A percentile compares a stretch with the other conserved stretches of the same genome.
These are phyloP conservation scores for Ennomos erosarius DNA, from an alignment of 2,888 invertebrate species.

Conservation along the genomic window DNA sequence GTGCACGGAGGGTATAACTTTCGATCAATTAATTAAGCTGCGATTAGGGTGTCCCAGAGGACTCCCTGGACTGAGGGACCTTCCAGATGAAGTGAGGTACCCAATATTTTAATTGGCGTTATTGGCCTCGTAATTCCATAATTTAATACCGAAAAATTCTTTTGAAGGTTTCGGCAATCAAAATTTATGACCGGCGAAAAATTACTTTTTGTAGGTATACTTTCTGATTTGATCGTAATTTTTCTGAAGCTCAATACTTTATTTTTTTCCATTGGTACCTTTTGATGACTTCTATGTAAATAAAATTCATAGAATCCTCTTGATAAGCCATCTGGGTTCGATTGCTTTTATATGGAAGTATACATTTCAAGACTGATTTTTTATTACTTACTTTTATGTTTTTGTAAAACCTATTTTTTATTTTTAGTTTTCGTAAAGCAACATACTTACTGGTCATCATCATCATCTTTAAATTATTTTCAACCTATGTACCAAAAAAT, in stretches of 20 bases:
- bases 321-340: too few species aligned
- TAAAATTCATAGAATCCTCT: too few species aligned
- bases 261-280: too few species aligned
- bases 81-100: constrained; percentile 59
- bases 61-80: constrained; percentile 39
- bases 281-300: too few species aligned
- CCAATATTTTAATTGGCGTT: constrained; percentile 74
- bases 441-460: too few species aligned
- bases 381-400: too few species aligned
- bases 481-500: too few species aligned
- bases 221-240: constrained; percentile 25
- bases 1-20: constrained; percentile 79
- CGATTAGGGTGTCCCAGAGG: constrained; percentile 74
- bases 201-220: constrained; percentile 17
- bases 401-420: too few species aligned
- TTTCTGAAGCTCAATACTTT: constrained; percentile 5
- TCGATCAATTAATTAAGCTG: constrained; percentile 83
- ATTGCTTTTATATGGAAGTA: too few species aligned
- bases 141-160: constrained; percentile 48
- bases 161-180: constrained; percentile 13
- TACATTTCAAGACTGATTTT: too few species aligned
- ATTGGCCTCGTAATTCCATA: constrained; percentile 66
- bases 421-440: too few species aligned
- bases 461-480: too few species aligned
- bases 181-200: constrained; percentile 8